A percentile compares a stretch with the other conserved stretches of the same genome.
phyloP scores from a whole-genome alignment of 2,888 invertebrate genomes.

The Argynnis bischoffii region DNA sequence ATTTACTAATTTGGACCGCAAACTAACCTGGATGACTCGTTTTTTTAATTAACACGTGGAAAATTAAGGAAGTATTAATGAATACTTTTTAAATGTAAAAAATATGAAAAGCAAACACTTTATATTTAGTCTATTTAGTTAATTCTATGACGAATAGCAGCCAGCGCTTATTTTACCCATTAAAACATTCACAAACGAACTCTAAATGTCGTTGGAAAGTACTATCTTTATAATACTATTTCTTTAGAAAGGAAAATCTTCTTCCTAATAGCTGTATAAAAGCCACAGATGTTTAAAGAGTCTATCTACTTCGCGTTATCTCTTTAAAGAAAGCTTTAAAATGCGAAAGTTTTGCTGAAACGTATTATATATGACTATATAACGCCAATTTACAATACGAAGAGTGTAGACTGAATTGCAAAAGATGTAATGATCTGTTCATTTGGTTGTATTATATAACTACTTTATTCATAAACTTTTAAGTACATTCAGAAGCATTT shows the following conservation, averaged over 20 bases:
- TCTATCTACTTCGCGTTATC: conserved; percentile 22
- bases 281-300: conserved; percentile 25
- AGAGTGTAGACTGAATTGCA: not conserved
- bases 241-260: conserved; percentile 16
- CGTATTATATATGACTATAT: conserved; percentile 4
- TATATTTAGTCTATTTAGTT: not conserved
- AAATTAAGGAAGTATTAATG: no score
- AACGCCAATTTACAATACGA: not conserved
- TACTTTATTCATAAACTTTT: no score
- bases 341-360: conserved; percentile 9
- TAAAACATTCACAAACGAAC: conserved; percentile 32
- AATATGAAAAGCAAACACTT: not conserved
- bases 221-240: conserved; percentile 15
- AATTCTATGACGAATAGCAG: conserved; percentile 1
- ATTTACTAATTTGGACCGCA: no score
- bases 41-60: no score
- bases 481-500: no score
- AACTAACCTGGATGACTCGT: no score
- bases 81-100: not conserved
- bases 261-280: conserved; percentile 20
- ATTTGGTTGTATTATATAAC: no score
- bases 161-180: conserved; percentile 17
- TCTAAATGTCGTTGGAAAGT: conserved; percentile 28
- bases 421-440: not conserved
- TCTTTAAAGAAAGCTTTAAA: conserved; percentile 17